Conservation (phyloP, 2,113 vertebrate species). For the Numenius arquata region DNA sequence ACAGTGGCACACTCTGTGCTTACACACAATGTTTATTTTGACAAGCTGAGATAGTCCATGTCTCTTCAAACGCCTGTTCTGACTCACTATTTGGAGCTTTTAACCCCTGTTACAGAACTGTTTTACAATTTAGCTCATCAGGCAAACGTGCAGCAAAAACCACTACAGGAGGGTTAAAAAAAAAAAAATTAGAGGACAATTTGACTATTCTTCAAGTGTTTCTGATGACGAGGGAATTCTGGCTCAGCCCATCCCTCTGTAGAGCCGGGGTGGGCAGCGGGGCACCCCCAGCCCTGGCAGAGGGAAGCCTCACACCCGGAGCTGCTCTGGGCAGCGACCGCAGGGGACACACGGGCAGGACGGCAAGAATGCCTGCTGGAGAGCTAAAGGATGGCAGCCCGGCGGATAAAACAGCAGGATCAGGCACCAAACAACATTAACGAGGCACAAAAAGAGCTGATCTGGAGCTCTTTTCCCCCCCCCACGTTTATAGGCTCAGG, state of each 20-base stretch:
- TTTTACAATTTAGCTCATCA: fast-evolving
- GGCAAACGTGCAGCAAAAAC: background rate
- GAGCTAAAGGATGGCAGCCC: background rate
- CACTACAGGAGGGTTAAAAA: background rate
- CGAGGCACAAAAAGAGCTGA: background rate
- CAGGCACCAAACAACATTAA: background rate
- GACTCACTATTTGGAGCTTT: background rate
- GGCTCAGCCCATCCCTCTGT: background rate
- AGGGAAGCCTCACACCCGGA: fast-evolving
- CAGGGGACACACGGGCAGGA: fast-evolving
- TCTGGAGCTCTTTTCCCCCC: background rate
- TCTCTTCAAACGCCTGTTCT: background rate
- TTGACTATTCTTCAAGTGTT: background rate
- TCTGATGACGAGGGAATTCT: background rate
- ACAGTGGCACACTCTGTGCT: background rate
- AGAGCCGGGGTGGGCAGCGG: fast-evolving
- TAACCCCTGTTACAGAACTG: background rate
- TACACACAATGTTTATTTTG: background rate
- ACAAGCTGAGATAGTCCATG: background rate
- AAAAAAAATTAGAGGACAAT: background rate
- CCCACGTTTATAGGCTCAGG: background rate
- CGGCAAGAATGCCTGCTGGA: fast-evolving
- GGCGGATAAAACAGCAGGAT: background rate
- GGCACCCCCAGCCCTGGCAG: background rate
- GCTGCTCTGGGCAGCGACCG: background rate